A percentile compares a stretch with the other conserved stretches of the same genome.
These are phyloP conservation scores for Tanytarsus gracilentus DNA, from an alignment of 2,888 invertebrate genomes.

Conservation along the genomic window DNA sequence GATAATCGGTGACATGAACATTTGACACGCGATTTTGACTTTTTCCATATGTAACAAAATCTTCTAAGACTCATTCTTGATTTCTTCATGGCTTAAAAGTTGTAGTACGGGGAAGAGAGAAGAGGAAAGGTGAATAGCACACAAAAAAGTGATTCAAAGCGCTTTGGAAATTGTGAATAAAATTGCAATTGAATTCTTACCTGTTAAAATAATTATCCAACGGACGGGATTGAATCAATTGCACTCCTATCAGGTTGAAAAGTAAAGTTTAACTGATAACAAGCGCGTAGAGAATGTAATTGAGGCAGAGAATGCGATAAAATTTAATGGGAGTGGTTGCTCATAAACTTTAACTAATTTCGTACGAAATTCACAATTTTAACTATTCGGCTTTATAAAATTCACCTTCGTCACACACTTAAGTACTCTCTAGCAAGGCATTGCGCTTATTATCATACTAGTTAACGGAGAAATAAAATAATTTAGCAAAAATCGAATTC, in stretches of 20 bases:
- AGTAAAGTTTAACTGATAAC: conserved; percentile 26
- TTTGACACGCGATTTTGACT: too few relatives aligned
- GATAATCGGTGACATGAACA: too few relatives aligned
- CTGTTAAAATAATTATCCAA: conserved; percentile 16
- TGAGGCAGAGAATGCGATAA: conserved; percentile 8
- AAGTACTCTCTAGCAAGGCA: background rate
- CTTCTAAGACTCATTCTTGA: too few relatives aligned
- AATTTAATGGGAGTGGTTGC: conserved; percentile 7
- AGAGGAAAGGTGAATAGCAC: conserved; percentile 14
- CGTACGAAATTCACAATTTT: background rate
- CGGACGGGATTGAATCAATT: background rate
- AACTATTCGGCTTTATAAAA: background rate
- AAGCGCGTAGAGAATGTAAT: conserved; percentile 20
- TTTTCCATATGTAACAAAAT: too few relatives aligned
- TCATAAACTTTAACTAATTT: background rate
- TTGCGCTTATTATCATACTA: background rate
- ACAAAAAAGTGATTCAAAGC: conserved; percentile 1
- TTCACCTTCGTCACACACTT: background rate
- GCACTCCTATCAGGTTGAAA: conserved; percentile 14
- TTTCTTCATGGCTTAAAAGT: too few relatives aligned
- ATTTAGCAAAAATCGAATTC: too few relatives aligned
- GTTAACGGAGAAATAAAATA: background rate
- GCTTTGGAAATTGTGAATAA: conserved; percentile 7
- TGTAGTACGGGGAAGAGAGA: background rate
- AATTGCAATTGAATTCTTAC: conserved; percentile 7